phyloP scores from a whole-genome alignment of 2,888 invertebrate genomes.

The Onthophagus sagittarius region DNA sequence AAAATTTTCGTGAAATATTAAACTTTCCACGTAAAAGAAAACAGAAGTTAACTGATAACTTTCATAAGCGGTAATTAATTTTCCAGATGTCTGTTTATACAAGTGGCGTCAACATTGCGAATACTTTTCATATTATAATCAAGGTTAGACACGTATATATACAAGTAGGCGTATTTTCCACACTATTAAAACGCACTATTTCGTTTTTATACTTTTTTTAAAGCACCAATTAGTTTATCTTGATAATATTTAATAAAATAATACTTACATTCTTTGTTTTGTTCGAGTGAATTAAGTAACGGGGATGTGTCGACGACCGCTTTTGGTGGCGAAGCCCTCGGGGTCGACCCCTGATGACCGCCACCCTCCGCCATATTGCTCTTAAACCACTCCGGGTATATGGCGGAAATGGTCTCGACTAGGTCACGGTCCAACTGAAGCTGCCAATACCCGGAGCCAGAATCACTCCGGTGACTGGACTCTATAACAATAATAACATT shows the following conservation, averaged over 20 bases:
- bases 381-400: slow-evolving; percentile 93
- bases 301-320: slow-evolving; percentile 93
- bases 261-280: slow-evolving; percentile 96
- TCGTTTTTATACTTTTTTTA: background rate
- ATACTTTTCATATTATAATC: background rate
- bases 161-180: background rate
- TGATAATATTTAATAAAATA: too few relatives aligned
- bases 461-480: slow-evolving; percentile 58
- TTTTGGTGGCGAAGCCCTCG: slow-evolving; percentile 76
- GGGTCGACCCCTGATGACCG: slow-evolving; percentile 32
- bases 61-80: background rate
- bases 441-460: slow-evolving; percentile 82
- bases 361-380: slow-evolving; percentile 46
- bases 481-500: slow-evolving; percentile 54
- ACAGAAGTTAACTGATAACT: background rate
- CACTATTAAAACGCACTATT: background rate
- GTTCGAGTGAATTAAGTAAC: slow-evolving; percentile 88
- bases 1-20: background rate
- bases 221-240: background rate
- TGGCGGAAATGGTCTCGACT: slow-evolving; percentile 85
- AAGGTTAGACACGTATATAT: background rate
- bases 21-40: background rate
- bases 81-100: background rate
- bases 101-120: background rate
- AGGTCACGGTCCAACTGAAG: slow-evolving; percentile 90